Conservation (phyloP, 2,113 vertebrate species). For the Empidonax alnorum region DNA sequence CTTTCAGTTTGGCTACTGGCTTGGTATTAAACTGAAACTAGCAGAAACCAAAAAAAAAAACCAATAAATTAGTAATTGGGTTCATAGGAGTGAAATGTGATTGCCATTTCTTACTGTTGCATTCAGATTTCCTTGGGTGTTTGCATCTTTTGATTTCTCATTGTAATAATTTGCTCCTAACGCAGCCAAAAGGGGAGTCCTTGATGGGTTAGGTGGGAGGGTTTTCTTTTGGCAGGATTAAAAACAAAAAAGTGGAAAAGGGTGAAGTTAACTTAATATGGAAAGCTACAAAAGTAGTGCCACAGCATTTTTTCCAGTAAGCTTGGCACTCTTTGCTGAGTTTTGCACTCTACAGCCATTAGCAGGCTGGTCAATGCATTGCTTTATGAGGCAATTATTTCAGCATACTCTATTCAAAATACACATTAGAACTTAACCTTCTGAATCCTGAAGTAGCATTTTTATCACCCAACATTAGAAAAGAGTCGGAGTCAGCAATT, state of each 20-base stretch:
- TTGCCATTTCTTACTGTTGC: background rate
- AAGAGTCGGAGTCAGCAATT: slow-evolving; percentile 88
- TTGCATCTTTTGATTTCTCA: background rate
- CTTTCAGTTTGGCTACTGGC: background rate
- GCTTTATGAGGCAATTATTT: slow-evolving; percentile 94
- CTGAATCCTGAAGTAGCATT: slow-evolving; percentile 91
- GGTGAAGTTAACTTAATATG: slow-evolving; percentile 69
- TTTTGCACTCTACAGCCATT: slow-evolving; percentile 84
- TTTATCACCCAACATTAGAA: slow-evolving; percentile 91
- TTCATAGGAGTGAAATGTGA: background rate
- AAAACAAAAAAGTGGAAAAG: background rate
- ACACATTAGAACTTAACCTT: slow-evolving; percentile 96
- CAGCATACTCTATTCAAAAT: slow-evolving; percentile 90
- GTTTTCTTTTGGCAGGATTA: background rate
- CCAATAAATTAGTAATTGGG: background rate
- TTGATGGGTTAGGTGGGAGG: background rate
- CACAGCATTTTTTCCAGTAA: slow-evolving; percentile 86
- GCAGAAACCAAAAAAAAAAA: background rate
- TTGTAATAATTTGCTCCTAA: background rate
- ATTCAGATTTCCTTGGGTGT: background rate
- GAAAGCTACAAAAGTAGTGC: slow-evolving; percentile 75
- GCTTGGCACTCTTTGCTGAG: slow-evolving; percentile 88
- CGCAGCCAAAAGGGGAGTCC: background rate
- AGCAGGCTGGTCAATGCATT: slow-evolving; percentile 87
- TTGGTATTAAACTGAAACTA: background rate